Base-by-base conservation (phyloP, 2,888 invertebrate species). In the Hoplodrina blanda region DNA sequence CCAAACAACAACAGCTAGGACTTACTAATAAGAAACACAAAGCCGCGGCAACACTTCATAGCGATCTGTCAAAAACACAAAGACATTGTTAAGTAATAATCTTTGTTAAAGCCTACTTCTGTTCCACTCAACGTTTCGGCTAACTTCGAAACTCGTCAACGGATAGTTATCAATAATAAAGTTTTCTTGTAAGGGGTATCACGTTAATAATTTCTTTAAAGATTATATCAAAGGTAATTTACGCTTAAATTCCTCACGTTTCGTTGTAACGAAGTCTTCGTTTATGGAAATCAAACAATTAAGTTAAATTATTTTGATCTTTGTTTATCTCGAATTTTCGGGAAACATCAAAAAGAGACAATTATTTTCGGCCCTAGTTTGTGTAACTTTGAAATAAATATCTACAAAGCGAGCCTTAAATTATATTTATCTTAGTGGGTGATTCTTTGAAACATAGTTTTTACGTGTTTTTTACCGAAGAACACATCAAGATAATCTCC, bases 141-240 rank as follows among this genome's bases (percentile, higher is more conserved):
- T 19, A 37, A 11, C 54, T 13, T 19, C 7, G 3, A 52, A 76
- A 69, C 4, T 69, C 53, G 33, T 5, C 11, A 49, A 59, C 25
- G 2, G 70, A n/a, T n/a, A 63, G 19, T 74, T 63, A 54, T 44
- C 49, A 53, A 49, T 75, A 64, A 50, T 46, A 46, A 33, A 64
- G 11, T 64, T 50, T 2, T 2, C 11, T 41, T 19, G 6, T 20
- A 56, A 41, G n/a, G 17, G 33, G 15, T 59, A 37, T 63, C 63
- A 44, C 25, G 37, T 64, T 54, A 19, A 53, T 70, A 15, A 74
- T 59, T 62, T 54, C 7, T 5, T 49, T 54, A 54, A 8, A 11
- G n/a, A 63, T 74, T 50, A 56, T 69, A 49, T 76, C 37, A 56
- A 41, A 69, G 46, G 76, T 57, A 60, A 75, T 75, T 59, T 17